Evolutionary conservation across 2,888 invertebrate genomes (phyloP), one percentile per base, ranked within the genome.

Genomic region (Spodoptera exigua): DNA sequence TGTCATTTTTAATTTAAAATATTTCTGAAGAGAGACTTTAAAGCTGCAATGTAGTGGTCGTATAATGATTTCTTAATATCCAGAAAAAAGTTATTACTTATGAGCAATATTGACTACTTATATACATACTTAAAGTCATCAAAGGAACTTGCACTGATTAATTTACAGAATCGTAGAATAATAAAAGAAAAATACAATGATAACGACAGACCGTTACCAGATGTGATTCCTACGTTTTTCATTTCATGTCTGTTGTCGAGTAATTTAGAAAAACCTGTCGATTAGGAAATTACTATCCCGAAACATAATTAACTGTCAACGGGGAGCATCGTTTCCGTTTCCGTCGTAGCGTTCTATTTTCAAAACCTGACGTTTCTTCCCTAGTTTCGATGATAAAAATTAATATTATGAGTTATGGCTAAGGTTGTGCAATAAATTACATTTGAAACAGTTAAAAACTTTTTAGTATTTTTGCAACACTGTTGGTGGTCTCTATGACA

Each of bases 221-320:
- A 27, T 27, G 27, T 9, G 27, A 5, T 3, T 17, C 5, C 18
- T 12, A 18, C 4, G 17, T 35, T 16, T 43, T 18, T 0, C 13
- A 52, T 13, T 58, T 12, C 36, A 40, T 27, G 27, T 52, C 54
- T 54, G 44, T 54, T 61, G 54, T 57, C 54, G 55, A 45, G 52
- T 69, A 52, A 65, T 71, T 69, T 48, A 81, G 75, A 87, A 90
- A 91, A 90, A 89, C 82, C 83, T 89, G 89, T 89, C 92, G 91
- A 93, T 92, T 89, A 83, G 86, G 85, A 86, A 92, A 91, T 91
- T 89, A 87, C 87, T 87, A 84, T 86, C 83, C 80, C 84, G 85
- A 88, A 88, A 90, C 89, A 89, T 91, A 93, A 94, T 92, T 91
- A 92, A 90, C 93, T 93, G 93, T 93, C 94, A 93, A 88, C 93